Evolutionary conservation across 2,113 vertebrate genomes (phyloP).

Genomic region (Nothoprocta perdicaria): DNA sequence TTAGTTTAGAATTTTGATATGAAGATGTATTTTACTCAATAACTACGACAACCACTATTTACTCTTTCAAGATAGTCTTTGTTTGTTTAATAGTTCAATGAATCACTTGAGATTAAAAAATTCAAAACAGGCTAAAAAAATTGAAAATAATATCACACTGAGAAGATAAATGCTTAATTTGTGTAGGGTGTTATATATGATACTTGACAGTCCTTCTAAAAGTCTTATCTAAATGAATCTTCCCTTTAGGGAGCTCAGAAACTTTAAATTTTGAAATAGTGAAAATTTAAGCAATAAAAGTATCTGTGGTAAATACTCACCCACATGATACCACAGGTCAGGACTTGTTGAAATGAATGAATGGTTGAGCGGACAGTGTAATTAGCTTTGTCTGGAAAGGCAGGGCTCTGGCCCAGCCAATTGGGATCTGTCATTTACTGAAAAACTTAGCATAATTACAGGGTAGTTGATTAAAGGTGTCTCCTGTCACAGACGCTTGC

Average conservation of each 20-base stretch:
- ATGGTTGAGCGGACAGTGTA: conserved; percentile 25
- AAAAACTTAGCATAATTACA: conserved; percentile 59
- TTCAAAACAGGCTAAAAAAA: neutral
- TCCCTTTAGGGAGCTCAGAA: neutral
- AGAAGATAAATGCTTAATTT: neutral
- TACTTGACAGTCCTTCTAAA: neutral
- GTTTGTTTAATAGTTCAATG: neutral
- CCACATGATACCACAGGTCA: neutral
- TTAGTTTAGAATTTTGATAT: neutral
- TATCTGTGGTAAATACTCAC: conserved; percentile 47
- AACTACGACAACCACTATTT: neutral
- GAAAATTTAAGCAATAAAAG: neutral
- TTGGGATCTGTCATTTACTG: conserved; percentile 24
- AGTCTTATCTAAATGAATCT: neutral
- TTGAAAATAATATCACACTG: neutral
- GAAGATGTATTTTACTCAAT: neutral
- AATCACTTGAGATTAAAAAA: neutral
- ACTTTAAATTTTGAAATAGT: conserved; percentile 1
- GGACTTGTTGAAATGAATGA: conserved; percentile 31
- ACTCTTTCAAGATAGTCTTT: neutral
- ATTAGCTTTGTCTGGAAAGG: conserved; percentile 35
- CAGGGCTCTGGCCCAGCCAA: conserved; percentile 48
- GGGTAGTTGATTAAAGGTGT: conserved; percentile 22
- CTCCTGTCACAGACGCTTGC: conserved; percentile 19
- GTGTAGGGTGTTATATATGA: neutral